Percentiles rank a stretch among this genome's conserved stretches.
phyloP scores from a whole-genome alignment of 2,797 vertebrate genomes.

The Odontamblyopus lacepedii region DNA sequence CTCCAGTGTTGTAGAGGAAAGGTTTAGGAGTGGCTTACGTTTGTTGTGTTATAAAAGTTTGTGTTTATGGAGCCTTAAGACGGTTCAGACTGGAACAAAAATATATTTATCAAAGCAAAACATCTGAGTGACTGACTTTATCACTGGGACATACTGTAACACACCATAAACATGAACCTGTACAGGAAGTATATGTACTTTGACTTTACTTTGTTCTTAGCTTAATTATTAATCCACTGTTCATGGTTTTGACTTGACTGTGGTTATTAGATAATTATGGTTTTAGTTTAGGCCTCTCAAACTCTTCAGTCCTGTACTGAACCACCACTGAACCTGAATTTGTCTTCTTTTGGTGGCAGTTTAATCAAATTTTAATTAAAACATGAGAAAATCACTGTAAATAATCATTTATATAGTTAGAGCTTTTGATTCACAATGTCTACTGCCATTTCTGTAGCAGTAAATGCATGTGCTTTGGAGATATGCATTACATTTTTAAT shows the following conservation, averaged over 20 bases:
- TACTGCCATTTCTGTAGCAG: too few relatives aligned
- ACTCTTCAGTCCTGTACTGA: background rate
- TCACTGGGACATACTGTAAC: conserved; percentile 4
- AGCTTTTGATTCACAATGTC: too few relatives aligned
- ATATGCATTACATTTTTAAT: too few relatives aligned
- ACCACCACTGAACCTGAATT: too few relatives aligned
- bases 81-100: conserved; percentile 6
- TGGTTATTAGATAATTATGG: background rate
- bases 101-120: conserved; percentile 25
- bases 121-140: background rate
- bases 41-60: background rate
- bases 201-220: background rate
- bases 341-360: too few relatives aligned
- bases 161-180: background rate
- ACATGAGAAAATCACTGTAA: too few relatives aligned
- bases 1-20: background rate
- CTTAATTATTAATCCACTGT: background rate
- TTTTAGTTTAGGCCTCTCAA: too few relatives aligned
- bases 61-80: conserved; percentile 27
- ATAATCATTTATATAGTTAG: too few relatives aligned
- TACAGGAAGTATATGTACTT: background rate
- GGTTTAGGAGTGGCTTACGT: background rate
- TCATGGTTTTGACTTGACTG: background rate
- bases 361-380: too few relatives aligned
- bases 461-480: too few relatives aligned